Percentiles rank a stretch among this genome's conserved stretches.
phyloP scores from a whole-genome alignment of 2,888 invertebrate species.

The Mylabris sibirica region DNA sequence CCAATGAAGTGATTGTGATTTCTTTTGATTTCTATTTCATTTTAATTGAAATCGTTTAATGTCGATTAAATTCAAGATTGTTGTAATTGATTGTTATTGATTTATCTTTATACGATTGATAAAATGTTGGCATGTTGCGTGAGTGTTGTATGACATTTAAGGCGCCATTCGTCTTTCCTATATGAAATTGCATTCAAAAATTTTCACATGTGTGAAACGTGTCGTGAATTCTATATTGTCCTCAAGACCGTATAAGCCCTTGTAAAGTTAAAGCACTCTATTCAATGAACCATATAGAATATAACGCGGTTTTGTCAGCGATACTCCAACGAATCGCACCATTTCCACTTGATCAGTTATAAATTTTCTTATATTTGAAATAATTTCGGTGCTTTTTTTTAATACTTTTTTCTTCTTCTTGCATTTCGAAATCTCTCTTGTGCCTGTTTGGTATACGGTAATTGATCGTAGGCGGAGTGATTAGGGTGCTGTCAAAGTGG shows the following conservation, averaged over 20 bases:
- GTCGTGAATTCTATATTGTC: conserved; percentile 44
- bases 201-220: conserved; percentile 47
- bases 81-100: conserved; percentile 10
- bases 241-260: conserved; percentile 38
- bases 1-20: background rate
- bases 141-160: conserved; percentile 18
- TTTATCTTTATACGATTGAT: background rate
- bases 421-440: no score
- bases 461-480: conserved; percentile 33
- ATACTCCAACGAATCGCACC: conserved; percentile 42
- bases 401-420: background rate
- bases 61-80: background rate
- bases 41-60: conserved; percentile 1
- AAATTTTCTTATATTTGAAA: background rate
- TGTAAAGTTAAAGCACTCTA: conserved; percentile 52
- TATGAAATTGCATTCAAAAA: conserved; percentile 47
- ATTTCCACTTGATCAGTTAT: conserved; percentile 2
- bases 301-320: conserved; percentile 53
- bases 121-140: background rate
- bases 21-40: background rate
- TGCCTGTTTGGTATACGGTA: background rate
- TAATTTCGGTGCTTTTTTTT: no score
- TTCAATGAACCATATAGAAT: conserved; percentile 56
- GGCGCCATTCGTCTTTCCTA: conserved; percentile 34
- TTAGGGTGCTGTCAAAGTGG: conserved; percentile 36